A percentile compares a stretch with the other conserved stretches of the same genome.
Evolutionary conservation across 2,797 vertebrate species (phyloP).

Genomic region (Prionace glauca): DNA sequence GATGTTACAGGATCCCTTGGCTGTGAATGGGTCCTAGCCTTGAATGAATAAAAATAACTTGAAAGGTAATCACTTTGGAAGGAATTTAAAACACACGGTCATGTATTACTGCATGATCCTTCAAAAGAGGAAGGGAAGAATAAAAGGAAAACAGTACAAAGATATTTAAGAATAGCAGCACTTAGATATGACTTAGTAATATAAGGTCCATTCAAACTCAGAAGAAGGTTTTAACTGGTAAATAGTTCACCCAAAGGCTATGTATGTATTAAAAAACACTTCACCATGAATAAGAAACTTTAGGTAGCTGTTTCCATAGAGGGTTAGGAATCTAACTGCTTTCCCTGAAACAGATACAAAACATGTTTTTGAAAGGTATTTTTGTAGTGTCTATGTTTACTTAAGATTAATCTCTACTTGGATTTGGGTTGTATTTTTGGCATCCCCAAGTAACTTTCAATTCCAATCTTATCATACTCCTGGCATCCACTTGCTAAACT

Average conservation of each 20-base stretch:
- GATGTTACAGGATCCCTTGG: too few species aligned
- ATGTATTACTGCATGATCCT: not conserved
- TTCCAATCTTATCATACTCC: slow-evolving; percentile 18
- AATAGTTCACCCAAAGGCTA: not conserved
- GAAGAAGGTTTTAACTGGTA: not conserved
- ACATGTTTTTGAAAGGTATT: slow-evolving; percentile 10
- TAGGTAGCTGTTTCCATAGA: not conserved
- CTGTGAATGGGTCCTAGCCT: too few species aligned
- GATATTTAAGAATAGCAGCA: not conserved
- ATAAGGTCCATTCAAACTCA: not conserved
- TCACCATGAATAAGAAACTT: not conserved
- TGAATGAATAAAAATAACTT: not conserved
- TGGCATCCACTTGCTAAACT: not conserved
- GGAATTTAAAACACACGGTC: not conserved
- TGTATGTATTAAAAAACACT: not conserved
- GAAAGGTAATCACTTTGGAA: not conserved
- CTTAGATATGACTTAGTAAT: not conserved
- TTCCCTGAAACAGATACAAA: slow-evolving; percentile 8
- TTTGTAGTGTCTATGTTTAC: slow-evolving; percentile 1
- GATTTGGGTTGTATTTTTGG: not conserved
- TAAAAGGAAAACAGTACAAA: not conserved
- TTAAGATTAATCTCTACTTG: not conserved
- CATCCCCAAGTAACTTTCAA: not conserved
- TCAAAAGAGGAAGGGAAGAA: not conserved
- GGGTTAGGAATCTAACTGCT: not conserved